Base-by-base conservation (phyloP, 2,888 invertebrate species). In the Deilephila elpenor region DNA sequence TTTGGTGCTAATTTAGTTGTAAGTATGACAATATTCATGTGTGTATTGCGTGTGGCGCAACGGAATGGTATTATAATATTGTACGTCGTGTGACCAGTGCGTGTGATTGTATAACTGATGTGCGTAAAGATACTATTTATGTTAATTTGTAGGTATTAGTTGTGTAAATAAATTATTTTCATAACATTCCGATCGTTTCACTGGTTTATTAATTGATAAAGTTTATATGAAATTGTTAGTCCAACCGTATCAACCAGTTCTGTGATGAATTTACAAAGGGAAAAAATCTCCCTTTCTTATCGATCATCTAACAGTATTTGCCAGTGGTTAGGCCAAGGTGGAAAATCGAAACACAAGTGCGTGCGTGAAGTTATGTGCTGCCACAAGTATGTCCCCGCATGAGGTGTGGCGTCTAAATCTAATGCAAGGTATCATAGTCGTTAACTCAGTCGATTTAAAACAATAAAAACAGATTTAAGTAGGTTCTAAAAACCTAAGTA, bases 81-180 rank as follows among this genome's bases (percentile, higher is more conserved):
- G 11, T 53, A 7, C 62, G 37, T 72, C 4, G 8, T 81, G 76
- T 78, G 74, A 75, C 77, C 74, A 73, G 75, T 76, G 74, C 53
- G 71, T 74, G 73, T 78, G 78, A 75, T 78, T 80, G 78, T 74
- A 78, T 74, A 79, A 61, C 79, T 76, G 72, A 75, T 73, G 74
- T 78, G 78, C 44, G 76, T 77, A 76, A 77, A 75, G 79, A 74
- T 80, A 80, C 85, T 92, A 91, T 91, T 92, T 91, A 90, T 91
- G 83, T 84, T 86, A n/a, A 56, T 59, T 71, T 20, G 82, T 91
- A 91, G 92, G 83, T 83, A 77, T 83, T 86, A 89, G 86, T 86
- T 83, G 83, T 94, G 93, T 94, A 94, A 93, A 94, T 94, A 93
- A 93, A 93, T 85, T 73, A 75, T 73, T 75, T 75, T 60, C 67